phyloP scores from a whole-genome alignment of 2,113 vertebrate genomes.

The Bos indicus region DNA sequence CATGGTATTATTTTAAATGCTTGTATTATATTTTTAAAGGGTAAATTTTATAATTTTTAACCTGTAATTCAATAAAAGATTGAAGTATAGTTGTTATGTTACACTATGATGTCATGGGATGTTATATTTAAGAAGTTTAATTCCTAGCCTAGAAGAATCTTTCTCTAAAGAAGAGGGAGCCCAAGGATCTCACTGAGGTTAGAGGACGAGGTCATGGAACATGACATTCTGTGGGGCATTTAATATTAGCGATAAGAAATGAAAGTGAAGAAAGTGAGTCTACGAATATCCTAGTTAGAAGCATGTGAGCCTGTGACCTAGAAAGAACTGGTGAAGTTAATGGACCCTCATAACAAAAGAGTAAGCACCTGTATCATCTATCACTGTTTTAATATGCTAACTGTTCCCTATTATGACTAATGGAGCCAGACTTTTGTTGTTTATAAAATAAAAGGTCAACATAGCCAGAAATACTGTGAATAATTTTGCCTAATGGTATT shows the following conservation, averaged over 20 bases:
- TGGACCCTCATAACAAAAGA: background rate
- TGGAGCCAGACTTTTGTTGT: background rate
- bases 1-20: background rate
- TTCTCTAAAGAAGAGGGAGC: background rate
- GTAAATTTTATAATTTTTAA: background rate
- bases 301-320: background rate
- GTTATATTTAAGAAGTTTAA: background rate
- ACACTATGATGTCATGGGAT: background rate
- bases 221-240: background rate
- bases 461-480: background rate
- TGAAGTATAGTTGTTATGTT: background rate
- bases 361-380: background rate
- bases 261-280: background rate
- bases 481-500: background rate
- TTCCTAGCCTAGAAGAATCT: background rate
- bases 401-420: background rate
- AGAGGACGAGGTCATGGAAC: background rate
- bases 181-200: background rate
- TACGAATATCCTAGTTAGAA: background rate
- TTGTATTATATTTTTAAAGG: background rate
- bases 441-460: background rate
- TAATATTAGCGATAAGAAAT: background rate
- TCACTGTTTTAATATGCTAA: background rate
- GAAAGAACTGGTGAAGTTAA: background rate
- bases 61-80: background rate